These are phyloP conservation scores for Sebastes kiyomatsui DNA, from an alignment of 2,797 vertebrate species.

Conservation along the genomic window DNA sequence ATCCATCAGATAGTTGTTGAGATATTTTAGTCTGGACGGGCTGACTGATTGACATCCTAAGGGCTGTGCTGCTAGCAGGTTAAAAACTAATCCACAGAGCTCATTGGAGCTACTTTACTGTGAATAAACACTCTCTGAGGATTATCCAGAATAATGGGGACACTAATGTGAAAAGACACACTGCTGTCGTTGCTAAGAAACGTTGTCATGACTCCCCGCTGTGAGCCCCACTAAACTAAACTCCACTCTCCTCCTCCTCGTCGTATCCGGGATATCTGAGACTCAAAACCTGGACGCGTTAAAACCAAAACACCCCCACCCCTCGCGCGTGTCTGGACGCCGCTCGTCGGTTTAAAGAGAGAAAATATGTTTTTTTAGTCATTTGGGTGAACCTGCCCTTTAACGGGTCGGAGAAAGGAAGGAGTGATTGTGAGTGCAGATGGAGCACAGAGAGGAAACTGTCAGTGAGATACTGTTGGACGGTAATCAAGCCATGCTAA, in stretches of 20 bases:
- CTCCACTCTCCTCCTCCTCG: neutral
- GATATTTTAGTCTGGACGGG: neutral
- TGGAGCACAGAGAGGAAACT: constrained; percentile 52
- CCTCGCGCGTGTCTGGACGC: neutral
- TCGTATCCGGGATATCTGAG: neutral
- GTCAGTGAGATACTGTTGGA: constrained; percentile 55
- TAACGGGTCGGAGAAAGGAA: constrained; percentile 6
- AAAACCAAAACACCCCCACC: neutral
- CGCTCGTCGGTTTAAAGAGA: too few species aligned
- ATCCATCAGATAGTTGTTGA: neutral
- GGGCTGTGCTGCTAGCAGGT: neutral
- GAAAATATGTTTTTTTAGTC: constrained; percentile 29
- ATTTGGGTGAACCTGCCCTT: constrained; percentile 35
- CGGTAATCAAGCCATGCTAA: constrained; percentile 48
- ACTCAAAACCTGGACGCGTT: neutral
- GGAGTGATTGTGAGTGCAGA: constrained; percentile 41
- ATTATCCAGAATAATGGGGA: neutral
- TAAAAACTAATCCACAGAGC: neutral
- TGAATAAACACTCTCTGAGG: neutral
- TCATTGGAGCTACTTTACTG: neutral
- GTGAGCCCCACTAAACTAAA: neutral
- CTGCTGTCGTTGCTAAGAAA: neutral
- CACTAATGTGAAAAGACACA: neutral
- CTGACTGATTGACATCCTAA: too few species aligned
- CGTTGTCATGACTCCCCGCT: neutral